A percentile compares a stretch with the other conserved stretches of the same genome.
phyloP scores from a whole-genome alignment of 2,888 invertebrate genomes.

The Eilema griseolum region DNA sequence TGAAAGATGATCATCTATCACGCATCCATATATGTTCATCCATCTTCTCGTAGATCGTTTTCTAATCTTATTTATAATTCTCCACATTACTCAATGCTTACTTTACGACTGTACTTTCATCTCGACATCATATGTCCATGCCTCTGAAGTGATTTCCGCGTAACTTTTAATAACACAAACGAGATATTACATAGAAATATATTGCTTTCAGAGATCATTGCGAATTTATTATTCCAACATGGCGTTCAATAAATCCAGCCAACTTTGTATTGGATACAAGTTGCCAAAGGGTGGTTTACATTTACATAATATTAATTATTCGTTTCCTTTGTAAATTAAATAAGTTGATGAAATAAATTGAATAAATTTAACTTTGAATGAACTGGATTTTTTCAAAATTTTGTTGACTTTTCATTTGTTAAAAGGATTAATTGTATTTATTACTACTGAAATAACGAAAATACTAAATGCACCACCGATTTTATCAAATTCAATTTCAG shows the following conservation, averaged over 20 bases:
- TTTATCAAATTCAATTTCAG: no score
- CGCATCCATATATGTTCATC: background rate
- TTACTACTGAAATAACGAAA: background rate
- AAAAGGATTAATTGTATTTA: background rate
- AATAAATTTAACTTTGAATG: conserved; percentile 22
- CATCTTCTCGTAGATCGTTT: background rate
- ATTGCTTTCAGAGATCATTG: conserved; percentile 24
- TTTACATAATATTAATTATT: conserved; percentile 50
- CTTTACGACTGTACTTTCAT: background rate
- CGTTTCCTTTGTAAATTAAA: conserved; percentile 47
- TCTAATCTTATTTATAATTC: background rate
- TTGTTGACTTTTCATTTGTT: conserved; percentile 1
- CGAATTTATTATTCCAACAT: conserved; percentile 31
- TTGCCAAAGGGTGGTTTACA: conserved; percentile 35
- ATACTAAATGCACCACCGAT: no score
- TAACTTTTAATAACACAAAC: background rate
- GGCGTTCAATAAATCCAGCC: conserved; percentile 31
- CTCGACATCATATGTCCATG: background rate
- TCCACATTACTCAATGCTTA: background rate
- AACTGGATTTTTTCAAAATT: background rate
- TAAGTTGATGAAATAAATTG: conserved; percentile 41
- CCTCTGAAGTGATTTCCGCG: background rate
- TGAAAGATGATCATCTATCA: no score
- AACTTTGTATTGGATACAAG: conserved; percentile 36
- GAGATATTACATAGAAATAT: background rate